Base-by-base conservation (phyloP, 2,113 vertebrate genomes). In the Athene noctua region DNA sequence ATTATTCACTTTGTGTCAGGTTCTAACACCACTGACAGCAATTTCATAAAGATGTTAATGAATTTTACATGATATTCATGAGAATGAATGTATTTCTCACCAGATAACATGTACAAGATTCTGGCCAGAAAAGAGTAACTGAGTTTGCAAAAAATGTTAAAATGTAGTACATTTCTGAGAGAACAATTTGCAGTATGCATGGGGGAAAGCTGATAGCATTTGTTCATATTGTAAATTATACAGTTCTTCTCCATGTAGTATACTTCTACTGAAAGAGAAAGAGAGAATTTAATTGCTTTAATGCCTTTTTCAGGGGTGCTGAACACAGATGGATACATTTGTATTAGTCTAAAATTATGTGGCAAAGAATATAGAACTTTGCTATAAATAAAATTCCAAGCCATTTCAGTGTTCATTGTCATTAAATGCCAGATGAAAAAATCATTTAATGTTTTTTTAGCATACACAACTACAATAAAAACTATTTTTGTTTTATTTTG, bases 1-100 rank as follows among this genome's bases (percentile, higher is more conserved):
- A 26, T 74, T 91, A 81, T 14, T 86, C 72, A 36, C 38, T 92
- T 94, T 85, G 61, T 78, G 54, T 73, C 83, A 84, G 30, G 13
- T 79, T 78, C 62, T 65, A 59, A 84, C 36, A 61, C 27, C 36
- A 84, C n/a, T 57, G 70, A 86, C 59, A 95, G 80, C 65, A 92
- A 84, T 80, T 92, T 92, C 88, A 86, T 90, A 66, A 84, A 93
- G 79, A 83, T 4, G 4, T 83, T 93, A 96, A 94, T 94, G 71
- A 93, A 96, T 95, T 94, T 96, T 87, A 91, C 86, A 91, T 92
- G 4, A 87, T 91, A 92, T 91, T 92, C 73, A 85, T 77, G 66
- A 91, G 44, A 91, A 89, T 47, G 6, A 72, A 80, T 85, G 70
- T 61, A 72, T 75, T 81, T 94, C 73, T 79, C 83, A 72, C 88